Conservation (phyloP, 2,113 vertebrate genomes). For the Narcine bancroftii region DNA sequence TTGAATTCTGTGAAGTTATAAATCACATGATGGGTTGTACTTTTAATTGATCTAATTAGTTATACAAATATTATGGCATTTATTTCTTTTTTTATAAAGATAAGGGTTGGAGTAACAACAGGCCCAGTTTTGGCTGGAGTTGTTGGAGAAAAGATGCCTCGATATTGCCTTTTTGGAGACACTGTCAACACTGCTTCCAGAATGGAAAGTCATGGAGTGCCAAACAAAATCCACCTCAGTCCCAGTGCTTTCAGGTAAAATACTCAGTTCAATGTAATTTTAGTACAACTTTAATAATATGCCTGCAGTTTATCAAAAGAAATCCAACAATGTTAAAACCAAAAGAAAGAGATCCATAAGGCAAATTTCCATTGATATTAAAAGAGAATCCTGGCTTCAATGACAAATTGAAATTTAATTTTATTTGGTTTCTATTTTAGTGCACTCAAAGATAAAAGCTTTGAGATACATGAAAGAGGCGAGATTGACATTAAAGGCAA, state of each 20-base stretch:
- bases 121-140: constrained; percentile 57
- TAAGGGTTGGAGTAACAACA: constrained; percentile 61
- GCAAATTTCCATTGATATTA: background rate
- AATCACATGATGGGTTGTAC: background rate
- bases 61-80: background rate
- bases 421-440: constrained; percentile 36
- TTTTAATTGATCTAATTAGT: constrained; percentile 3
- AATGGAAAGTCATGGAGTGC: constrained; percentile 61
- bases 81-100: constrained; percentile 50
- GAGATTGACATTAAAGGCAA: constrained; percentile 69
- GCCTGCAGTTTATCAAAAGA: background rate
- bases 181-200: constrained; percentile 61
- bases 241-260: constrained; percentile 52
- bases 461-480: constrained; percentile 55
- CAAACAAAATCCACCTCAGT: constrained; percentile 60
- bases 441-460: constrained; percentile 52
- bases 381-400: background rate
- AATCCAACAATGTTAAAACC: background rate
- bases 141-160: constrained; percentile 66
- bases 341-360: background rate
- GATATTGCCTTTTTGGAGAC: constrained; percentile 65
- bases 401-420: background rate
- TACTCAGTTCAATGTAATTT: background rate
- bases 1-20: background rate
- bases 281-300: background rate